Evolutionary conservation across 2,797 vertebrate genomes (phyloP), one percentile per base, ranked within the genome.

Genomic region (Crypturellus tataupa): DNA sequence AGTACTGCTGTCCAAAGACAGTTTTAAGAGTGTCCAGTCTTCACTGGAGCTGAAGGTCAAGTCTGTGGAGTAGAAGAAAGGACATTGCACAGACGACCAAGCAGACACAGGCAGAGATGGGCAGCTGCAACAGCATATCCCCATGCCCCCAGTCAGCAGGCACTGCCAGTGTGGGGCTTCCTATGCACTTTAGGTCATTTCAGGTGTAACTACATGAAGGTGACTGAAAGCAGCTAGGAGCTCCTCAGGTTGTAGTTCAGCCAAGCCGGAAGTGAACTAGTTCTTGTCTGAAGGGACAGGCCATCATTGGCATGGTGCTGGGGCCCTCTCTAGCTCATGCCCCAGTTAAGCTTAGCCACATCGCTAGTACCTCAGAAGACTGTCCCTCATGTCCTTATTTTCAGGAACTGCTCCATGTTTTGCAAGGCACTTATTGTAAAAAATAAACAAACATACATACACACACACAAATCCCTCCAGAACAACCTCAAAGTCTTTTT

Each of bases 401-500:
- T 82, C 51, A 73, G n/a, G 19, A 42, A 70, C 18, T 5, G 9
- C 3, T 64, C 6, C 56, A 6, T 11, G 6, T 33, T 87, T 89
- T 91, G 62, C 17, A 64, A 10, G 6, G 29, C 8, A 69, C 39
- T 17, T 62, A 6, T 11, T 33, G 79, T 60, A 71, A 71, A 31
- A 35, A 53, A 25, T 18, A 40, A 37, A 23, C 9, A 29, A 6
- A 39, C 14, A 10, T 10, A 39, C 14, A n/a, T n/a, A 5, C 3
- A 21, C 4, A 31, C 16, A 55, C 37, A 14, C 31, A 15, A 44
- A 5, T 12, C 2, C 2, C 6, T 2, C 5, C 3, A 7, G 31
- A 60, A 10, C 10, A 56, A n/a, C 55, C 15, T 29, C 40, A 76
- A 81, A 87, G n/a, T 37, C 35, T 5, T 83, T 35, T 56, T 40